Conservation (phyloP, 2,113 vertebrate species). For the Fregetta grallaria region DNA sequence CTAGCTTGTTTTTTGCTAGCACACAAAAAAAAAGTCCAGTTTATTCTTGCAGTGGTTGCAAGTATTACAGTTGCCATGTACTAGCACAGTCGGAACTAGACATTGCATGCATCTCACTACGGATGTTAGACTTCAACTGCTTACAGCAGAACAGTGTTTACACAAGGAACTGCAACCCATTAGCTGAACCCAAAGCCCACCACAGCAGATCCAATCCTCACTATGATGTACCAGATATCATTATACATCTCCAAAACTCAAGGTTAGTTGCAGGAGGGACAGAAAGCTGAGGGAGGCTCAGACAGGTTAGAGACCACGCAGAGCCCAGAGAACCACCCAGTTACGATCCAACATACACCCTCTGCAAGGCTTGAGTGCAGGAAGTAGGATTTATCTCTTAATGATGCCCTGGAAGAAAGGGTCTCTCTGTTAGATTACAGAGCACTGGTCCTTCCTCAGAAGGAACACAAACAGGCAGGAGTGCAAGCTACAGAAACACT, state of each 20-base stretch:
- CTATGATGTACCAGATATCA: not conserved
- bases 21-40: not conserved
- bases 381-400: not conserved
- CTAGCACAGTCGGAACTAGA: not conserved
- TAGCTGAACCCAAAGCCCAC: not conserved
- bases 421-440: not conserved
- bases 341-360: not conserved
- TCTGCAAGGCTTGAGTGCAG: not conserved
- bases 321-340: not conserved
- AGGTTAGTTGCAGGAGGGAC: not conserved
- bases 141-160: not conserved
- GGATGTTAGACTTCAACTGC: not conserved
- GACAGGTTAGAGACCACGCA: not conserved
- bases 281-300: not conserved
- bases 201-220: not conserved
- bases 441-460: not conserved
- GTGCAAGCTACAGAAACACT: not conserved
- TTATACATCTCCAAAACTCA: not conserved
- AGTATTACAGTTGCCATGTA: not conserved
- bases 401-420: not conserved
- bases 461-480: not conserved
- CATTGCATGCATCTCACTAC: not conserved
- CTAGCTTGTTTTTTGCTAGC: not conserved
- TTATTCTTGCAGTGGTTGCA: not conserved
- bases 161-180: not conserved